Base-by-base conservation (phyloP, 2,888 invertebrate species). In the Papilio protenor region DNA sequence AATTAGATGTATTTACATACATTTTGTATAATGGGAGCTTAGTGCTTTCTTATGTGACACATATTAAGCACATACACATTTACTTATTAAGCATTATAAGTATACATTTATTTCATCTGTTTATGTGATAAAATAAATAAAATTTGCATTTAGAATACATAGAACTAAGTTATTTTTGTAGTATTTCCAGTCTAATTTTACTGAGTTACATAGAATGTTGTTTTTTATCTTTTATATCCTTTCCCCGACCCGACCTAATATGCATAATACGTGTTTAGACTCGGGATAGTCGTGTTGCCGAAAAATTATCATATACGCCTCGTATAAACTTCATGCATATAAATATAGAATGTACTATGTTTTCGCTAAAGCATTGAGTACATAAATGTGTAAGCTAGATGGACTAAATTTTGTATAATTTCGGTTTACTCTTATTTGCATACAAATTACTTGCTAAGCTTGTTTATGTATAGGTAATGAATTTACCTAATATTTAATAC, bases 241-340 rank as follows among this genome's bases (percentile, higher is more conserved):
- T 59, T 61, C 52, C 59, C 40, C 52, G 23, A 55, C 27, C 49
- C 61, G 66, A 66, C 57, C 57, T 78, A 66, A 78, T 78, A 47
- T 78, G 49, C 75, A 75, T 78, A 75, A 73, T 78, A 78, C 78
- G 78, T 78, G 75, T 73, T 66, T 47, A 59, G 75, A 75, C 66
- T 78, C 64, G 57, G 57, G 21, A 66, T 72, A 23, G 75, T 69
- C 66, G 5, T 27, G 77, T 78, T 78, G 45, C 52, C 45, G n/a
- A 72, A 72, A 78, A 57, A 76, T 76, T 73, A 75, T 73, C 66
- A 66, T 75, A 75, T 73, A 73, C 23, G 47, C 21, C 27, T 27
- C 72, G 57, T 71, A 45, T 66, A 76, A 57, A 64, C 21, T 47
- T 18, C 72, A 33, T 71, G 10, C 52, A 73, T 66, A 59, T 72